Percentiles rank a stretch among this genome's conserved stretches.
phyloP scores from a whole-genome alignment of 2,797 vertebrate species.

The Halcyon leucocephala region DNA sequence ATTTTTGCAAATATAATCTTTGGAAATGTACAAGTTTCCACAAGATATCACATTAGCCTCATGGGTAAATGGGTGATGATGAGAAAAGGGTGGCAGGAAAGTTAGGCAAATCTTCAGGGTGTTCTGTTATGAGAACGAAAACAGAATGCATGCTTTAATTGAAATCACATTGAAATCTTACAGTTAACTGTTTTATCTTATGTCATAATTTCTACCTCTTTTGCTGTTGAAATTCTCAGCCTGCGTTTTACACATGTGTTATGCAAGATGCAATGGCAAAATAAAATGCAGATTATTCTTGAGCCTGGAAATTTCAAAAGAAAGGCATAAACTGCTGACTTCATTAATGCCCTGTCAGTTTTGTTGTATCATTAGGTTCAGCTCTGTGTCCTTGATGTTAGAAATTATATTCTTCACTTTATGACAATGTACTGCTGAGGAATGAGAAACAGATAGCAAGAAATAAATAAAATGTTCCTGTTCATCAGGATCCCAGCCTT shows the following conservation, averaged over 20 bases:
- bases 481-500: neutral
- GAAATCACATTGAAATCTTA: neutral
- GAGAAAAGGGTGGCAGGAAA: neutral
- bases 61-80: neutral
- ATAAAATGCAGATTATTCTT: neutral
- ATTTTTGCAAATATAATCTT: neutral
- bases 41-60: neutral
- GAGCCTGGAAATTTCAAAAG: neutral
- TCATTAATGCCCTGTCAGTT: neutral
- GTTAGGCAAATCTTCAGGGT: neutral
- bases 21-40: neutral
- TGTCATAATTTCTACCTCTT: neutral
- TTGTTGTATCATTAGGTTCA: neutral
- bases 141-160: neutral
- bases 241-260: neutral
- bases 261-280: neutral
- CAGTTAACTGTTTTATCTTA: neutral
- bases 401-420: neutral
- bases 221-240: neutral
- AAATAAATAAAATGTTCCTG: neutral
- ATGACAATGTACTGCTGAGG: neutral
- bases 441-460: neutral
- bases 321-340: neutral
- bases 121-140: neutral
- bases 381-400: neutral